Conservation (phyloP, 2,113 vertebrate species). For the Taxidea taxus region DNA sequence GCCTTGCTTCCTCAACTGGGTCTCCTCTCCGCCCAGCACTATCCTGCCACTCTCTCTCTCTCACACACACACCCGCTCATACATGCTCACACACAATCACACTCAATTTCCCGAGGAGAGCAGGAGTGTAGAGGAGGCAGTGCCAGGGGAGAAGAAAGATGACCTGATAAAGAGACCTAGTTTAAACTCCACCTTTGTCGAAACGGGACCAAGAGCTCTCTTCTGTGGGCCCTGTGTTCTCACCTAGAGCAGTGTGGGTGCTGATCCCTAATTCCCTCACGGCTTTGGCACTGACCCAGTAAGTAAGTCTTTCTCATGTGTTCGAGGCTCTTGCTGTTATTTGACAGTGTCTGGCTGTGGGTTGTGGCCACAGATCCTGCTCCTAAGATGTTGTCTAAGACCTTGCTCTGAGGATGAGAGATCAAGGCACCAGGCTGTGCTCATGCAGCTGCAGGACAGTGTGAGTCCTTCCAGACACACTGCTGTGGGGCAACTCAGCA, state of each 20-base stretch:
- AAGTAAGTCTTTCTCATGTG: neutral
- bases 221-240: neutral
- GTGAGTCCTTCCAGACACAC: neutral
- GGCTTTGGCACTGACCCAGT: conserved; percentile 27
- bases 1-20: neutral
- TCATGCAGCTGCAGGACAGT: neutral
- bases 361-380: conserved; percentile 5
- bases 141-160: neutral
- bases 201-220: neutral
- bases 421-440: neutral
- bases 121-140: neutral
- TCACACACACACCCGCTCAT: neutral
- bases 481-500: neutral
- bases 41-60: neutral
- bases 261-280: neutral
- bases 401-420: neutral
- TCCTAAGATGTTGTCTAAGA: neutral
- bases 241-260: neutral
- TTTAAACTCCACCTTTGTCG: neutral
- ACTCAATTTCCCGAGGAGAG: neutral
- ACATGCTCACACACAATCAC: neutral
- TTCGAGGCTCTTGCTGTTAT: conserved; percentile 54
- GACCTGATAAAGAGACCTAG: neutral
- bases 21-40: neutral
- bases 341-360: conserved; percentile 57